phyloP scores from a whole-genome alignment of 2,888 invertebrate species.

The Chrysodeixis includens region DNA sequence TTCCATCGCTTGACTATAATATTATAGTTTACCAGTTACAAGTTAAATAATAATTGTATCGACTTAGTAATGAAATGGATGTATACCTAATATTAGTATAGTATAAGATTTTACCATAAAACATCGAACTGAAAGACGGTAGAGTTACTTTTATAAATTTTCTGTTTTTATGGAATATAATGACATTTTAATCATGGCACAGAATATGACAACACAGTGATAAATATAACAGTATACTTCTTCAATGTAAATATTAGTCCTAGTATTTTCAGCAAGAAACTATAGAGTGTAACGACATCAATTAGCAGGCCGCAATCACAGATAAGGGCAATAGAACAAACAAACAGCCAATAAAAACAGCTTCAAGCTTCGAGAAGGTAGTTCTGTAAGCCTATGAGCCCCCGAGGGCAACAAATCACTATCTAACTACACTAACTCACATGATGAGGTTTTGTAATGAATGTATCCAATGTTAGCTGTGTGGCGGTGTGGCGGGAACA shows the following conservation, averaged over 20 bases:
- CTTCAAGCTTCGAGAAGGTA: constrained; percentile 49
- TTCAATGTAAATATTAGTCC: not conserved
- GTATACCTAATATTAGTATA: too few relatives aligned
- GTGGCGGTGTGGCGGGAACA: constrained; percentile 41
- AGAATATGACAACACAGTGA: too few relatives aligned
- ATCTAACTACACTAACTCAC: constrained; percentile 61
- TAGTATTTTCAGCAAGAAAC: not conserved
- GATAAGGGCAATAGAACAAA: constrained; percentile 19
- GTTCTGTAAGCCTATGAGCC: constrained; percentile 59
- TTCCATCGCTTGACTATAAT: not conserved
- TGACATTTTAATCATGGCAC: too few relatives aligned
- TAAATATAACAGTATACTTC: too few relatives aligned
- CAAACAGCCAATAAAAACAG: constrained; percentile 45
- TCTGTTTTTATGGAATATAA: too few relatives aligned
- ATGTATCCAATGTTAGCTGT: constrained; percentile 55
- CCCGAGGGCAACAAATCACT: constrained; percentile 66
- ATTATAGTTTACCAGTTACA: not conserved
- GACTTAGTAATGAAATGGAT: not conserved
- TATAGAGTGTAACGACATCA: not conserved
- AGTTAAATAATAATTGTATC: not conserved
- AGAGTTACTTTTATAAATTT: too few relatives aligned
- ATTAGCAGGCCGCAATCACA: constrained; percentile 6
- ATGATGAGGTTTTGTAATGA: constrained; percentile 68
- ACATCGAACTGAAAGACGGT: too few relatives aligned
- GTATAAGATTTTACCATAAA: too few relatives aligned